A percentile compares a stretch with the other conserved stretches of the same genome.
phyloP scores from a whole-genome alignment of 2,113 vertebrate genomes.

The Catagonus wagneri region DNA sequence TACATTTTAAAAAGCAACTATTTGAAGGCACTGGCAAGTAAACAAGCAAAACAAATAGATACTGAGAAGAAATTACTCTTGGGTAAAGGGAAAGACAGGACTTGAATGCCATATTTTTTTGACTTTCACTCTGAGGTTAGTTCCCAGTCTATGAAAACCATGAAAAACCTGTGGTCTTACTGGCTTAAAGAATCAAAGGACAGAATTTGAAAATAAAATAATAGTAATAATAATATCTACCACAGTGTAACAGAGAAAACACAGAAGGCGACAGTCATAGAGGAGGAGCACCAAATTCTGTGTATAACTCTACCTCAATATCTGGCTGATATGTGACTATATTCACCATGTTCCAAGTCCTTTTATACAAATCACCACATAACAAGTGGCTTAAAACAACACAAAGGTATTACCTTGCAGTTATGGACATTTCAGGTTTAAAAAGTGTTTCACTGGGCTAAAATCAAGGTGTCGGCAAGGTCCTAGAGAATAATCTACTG shows the following conservation, averaged over 20 bases:
- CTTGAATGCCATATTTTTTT: background rate
- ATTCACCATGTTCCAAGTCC: background rate
- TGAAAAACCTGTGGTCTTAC: background rate
- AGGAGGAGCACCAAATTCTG: background rate
- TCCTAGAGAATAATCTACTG: background rate
- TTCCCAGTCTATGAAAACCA: background rate
- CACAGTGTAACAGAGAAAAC: background rate
- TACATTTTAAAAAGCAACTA: background rate
- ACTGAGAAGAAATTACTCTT: background rate
- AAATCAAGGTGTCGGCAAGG: background rate
- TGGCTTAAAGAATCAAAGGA: background rate
- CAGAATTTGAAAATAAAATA: background rate
- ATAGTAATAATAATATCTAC: too few relatives aligned
- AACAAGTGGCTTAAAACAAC: background rate
- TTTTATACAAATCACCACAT: background rate
- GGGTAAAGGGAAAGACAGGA: background rate
- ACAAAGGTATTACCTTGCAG: background rate
- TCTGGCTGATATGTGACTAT: background rate
- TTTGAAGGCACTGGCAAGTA: background rate
- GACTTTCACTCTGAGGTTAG: background rate
- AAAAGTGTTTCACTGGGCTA: background rate
- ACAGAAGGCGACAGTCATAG: background rate
- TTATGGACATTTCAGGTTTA: background rate
- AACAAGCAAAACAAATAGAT: background rate
- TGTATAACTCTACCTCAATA: background rate